Evolutionary conservation across 2,888 invertebrate species (phyloP).

Genomic region (Cephus nigrinus): DNA sequence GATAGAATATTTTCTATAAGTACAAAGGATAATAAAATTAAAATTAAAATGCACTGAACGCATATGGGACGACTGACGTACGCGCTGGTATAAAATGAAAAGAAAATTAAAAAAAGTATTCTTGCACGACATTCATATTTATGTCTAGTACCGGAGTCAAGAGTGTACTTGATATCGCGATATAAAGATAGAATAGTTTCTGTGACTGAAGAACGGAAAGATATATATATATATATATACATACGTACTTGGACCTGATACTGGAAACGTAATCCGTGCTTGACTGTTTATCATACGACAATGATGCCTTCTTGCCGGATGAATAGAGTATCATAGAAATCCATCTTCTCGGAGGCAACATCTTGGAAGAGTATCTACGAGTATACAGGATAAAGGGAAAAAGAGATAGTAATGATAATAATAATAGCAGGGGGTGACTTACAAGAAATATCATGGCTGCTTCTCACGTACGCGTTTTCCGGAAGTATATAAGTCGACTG

Average conservation of each 20-base stretch:
- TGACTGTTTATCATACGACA: background rate
- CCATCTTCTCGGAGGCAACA: conserved; percentile 5
- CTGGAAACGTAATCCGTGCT: background rate
- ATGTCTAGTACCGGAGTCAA: background rate
- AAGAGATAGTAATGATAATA: background rate
- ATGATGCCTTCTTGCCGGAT: background rate
- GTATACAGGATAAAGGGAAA: background rate
- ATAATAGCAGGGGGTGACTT: background rate
- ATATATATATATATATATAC: background rate
- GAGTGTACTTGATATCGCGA: background rate
- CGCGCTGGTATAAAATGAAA: background rate
- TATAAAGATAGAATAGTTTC: background rate
- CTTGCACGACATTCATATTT: background rate
- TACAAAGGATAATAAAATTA: background rate
- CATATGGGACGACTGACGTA: background rate
- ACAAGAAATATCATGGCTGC: conserved; percentile 34
- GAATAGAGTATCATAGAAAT: background rate
- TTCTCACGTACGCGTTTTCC: conserved; percentile 39
- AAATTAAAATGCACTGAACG: background rate
- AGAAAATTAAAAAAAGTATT: background rate
- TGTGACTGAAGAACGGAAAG: background rate
- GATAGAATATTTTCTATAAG: background rate
- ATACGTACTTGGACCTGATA: background rate
- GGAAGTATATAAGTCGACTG: conserved; percentile 35
- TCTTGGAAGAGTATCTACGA: conserved; percentile 1